phyloP scores from a whole-genome alignment of 2,113 vertebrate genomes.

The Chaetops frenatus region DNA sequence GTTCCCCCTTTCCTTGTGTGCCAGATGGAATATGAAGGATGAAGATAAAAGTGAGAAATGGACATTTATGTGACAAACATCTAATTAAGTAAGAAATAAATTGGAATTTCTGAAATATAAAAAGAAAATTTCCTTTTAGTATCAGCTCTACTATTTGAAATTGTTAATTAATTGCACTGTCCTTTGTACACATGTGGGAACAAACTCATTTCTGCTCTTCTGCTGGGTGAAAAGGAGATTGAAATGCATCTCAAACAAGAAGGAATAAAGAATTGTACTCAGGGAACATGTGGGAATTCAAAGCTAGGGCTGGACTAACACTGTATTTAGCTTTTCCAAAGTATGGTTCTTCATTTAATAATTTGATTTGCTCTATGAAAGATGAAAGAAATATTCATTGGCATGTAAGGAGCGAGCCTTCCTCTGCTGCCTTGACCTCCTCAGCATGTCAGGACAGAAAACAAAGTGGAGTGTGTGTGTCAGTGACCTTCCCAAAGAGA shows the following conservation, averaged over 20 bases:
- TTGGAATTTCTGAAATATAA: not conserved
- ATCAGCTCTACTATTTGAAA: not conserved
- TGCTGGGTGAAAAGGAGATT: not conserved
- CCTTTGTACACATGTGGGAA: not conserved
- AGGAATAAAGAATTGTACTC: not conserved
- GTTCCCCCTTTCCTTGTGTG: not conserved
- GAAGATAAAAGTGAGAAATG: not conserved
- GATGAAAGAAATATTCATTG: not conserved
- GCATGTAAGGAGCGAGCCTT: not conserved
- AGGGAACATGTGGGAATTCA: not conserved
- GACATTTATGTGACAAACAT: not conserved
- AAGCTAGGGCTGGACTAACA: not conserved
- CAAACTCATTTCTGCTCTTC: not conserved
- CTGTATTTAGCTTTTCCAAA: not conserved
- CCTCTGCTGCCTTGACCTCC: not conserved
- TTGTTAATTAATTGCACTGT: not conserved
- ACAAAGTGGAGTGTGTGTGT: not conserved
- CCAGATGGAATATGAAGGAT: slow-evolving; percentile 13
- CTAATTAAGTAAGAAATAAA: not conserved
- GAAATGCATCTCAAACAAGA: not conserved
- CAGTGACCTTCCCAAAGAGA: not conserved
- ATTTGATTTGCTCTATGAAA: not conserved
- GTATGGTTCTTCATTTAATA: not conserved
- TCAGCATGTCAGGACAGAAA: not conserved
- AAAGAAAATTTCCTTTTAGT: not conserved